Evolutionary conservation across 1,140 invertebrate genomes (phyloP).

Genomic region (Andrena cerasifolii): DNA sequence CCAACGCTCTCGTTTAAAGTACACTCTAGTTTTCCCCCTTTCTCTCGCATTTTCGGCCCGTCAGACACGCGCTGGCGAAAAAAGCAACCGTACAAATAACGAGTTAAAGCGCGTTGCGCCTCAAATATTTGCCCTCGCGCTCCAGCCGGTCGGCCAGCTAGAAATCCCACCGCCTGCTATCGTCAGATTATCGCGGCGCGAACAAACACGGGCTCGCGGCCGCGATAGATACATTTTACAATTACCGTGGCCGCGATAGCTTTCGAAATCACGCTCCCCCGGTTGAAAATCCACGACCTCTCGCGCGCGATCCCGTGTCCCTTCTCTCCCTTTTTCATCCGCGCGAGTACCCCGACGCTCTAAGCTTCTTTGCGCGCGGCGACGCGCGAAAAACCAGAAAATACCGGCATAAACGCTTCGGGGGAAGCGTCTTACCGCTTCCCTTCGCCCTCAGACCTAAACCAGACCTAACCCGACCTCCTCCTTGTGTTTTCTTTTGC

Average conservation of each 20-base stretch:
- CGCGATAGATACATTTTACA: constrained; percentile 30
- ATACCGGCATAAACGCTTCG: not conserved
- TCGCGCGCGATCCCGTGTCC: too few relatives aligned
- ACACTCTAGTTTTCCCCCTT: not conserved
- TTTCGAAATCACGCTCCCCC: not conserved
- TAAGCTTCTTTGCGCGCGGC: not conserved
- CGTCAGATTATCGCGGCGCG: constrained; percentile 18
- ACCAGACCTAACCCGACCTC: not conserved
- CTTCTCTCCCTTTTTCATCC: not conserved
- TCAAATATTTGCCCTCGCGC: constrained; percentile 37
- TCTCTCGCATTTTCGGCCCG: not conserved
- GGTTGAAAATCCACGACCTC: too few relatives aligned
- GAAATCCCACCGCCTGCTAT: not conserved
- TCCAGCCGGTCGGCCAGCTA: not conserved
- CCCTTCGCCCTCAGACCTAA: not conserved
- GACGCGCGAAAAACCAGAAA: not conserved
- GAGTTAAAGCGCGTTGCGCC: constrained; percentile 41
- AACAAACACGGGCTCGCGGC: not conserved
- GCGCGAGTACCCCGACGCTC: not conserved
- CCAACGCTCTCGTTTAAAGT: too few relatives aligned
- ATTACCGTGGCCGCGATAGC: constrained; percentile 1
- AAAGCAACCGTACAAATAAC: constrained; percentile 39
- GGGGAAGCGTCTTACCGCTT: not conserved
- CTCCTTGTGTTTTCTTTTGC: too few relatives aligned
- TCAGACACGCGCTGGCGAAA: constrained; percentile 4